Evolutionary conservation across 2,888 invertebrate genomes (phyloP), one percentile per base, ranked within the genome.

Genomic region (Dicycla oo): DNA sequence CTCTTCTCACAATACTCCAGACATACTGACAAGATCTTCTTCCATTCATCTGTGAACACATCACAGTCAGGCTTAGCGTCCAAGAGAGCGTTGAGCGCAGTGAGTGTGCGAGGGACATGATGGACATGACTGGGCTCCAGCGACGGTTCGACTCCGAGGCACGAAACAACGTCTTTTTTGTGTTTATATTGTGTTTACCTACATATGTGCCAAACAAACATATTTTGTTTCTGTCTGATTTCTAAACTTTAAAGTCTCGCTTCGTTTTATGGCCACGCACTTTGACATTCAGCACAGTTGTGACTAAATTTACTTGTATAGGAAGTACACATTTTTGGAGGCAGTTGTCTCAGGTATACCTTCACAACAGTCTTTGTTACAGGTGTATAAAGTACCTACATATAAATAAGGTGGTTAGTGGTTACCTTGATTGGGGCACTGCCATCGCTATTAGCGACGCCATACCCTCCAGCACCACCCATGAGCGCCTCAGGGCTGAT

Each of bases 401-500:
- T 56, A 34, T 57, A 34, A 7, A 34, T 23, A 38, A 51, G 18
- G 10, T 18, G 5, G 4, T 30, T 23, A 58, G n/a, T n/a, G 20
- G 8, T n/a, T 78, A 94, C 95, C 91, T 96, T 96, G 58, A 95
- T 93, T 13, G 94, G 94, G 3, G 93, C 92, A 47, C 80, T 86
- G 43, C 93, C 94, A 30, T 94, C 92, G 80, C 94, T 93, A 67
- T 80, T 84, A 87, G 84, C 65, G 58, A 79, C 85, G 45, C 92
- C 93, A 78, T 92, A 93, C 43, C 94, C 94, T 23, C 95, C 96
- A 0, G 96, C 96, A 79, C 97, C 97, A 87, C 97, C 97, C 89
- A 96, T 97, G 83, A 99, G 95, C 62, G 98, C 98, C 96, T 99
- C 99, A 0, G 99, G 99, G 92, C 99, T 99, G 94, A 99, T 99